phyloP scores from a whole-genome alignment of 2,888 invertebrate genomes.

The Morpho deidamia region DNA sequence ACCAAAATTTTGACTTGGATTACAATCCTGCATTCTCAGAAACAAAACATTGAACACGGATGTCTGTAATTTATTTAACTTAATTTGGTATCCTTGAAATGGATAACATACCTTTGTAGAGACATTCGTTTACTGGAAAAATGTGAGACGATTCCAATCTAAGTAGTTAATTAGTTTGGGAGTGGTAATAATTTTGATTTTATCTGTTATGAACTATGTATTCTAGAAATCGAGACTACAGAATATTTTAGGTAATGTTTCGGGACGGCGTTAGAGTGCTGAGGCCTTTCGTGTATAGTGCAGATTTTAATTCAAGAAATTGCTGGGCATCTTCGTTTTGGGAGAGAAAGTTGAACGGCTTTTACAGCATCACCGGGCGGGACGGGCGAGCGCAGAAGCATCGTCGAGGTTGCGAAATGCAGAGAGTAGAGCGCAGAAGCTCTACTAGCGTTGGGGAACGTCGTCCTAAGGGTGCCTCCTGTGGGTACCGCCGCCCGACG shows the following conservation, averaged over 20 bases:
- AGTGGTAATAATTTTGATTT: not conserved
- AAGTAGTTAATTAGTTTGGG: not conserved
- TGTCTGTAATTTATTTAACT: conserved; percentile 15
- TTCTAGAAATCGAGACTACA: not conserved
- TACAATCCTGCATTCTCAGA: conserved; percentile 8
- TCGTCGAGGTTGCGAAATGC: no score
- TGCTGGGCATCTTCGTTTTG: no score
- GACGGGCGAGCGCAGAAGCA: no score
- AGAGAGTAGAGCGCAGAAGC: no score
- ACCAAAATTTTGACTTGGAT: conserved; percentile 6
- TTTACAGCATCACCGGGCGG: no score
- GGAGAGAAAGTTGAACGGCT: no score
- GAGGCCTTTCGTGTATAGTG: no score
- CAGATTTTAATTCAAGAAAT: no score
- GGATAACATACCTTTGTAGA: not conserved
- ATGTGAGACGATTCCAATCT: not conserved
- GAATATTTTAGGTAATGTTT: not conserved
- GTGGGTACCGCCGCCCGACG: no score
- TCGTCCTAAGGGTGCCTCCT: no score
- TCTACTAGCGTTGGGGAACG: no score
- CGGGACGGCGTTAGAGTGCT: no score
- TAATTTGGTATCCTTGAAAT: conserved; percentile 15
- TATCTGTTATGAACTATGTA: not conserved
- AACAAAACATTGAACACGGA: conserved; percentile 3
- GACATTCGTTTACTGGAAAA: not conserved